Evolutionary conservation across 2,113 vertebrate species (phyloP), one percentile per base, ranked within the genome.

Genomic region (Cephalopterus ornatus): DNA sequence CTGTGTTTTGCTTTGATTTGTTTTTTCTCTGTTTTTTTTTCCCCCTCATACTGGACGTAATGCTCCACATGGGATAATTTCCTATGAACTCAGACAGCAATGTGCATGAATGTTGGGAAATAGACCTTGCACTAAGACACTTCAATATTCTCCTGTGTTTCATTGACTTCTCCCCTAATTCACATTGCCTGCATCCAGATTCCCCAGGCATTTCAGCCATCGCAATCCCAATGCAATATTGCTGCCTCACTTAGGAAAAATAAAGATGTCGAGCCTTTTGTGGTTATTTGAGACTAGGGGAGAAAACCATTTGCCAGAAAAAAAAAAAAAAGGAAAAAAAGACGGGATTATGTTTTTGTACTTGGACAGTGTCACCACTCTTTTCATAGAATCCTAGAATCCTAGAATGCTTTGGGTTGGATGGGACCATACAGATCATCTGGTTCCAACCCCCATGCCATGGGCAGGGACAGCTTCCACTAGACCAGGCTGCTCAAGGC

Each of bases 141-240:
- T 96, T 63, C 33, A 32, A 1, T 71, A 74, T 37, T 65, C 72
- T 84, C 85, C 16, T 55, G 35, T 28, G 83, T 58, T 95, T 83
- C 75, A 22, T 30, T 92, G 90, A 91, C 82, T 90, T 95, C 47
- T 96, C 35, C 56, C 56, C 85, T 90, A 73, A 77, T 81, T 95
- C 47, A 28, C 44, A 73, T 37, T 85, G 20, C 30, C n/a, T 3
- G 0, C 44, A 85, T 56, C 66, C 84, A 75, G 46, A 70, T 85
- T 62, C 53, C 37, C 28, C 44, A 72, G 65, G 28, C 63, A 42
- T 61, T 78, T 47, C 65, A 67, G 52, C 49, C 37, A 42, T 58
- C 80, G 41, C 62, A 70, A 46, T 42, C n/a, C 44, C 75, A 50
- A 46, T 32, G 21, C 72, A 58, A 70, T 76, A 46, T 13, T 89